A percentile compares a stretch with the other conserved stretches of the same genome.
Evolutionary conservation across 2,797 vertebrate genomes (phyloP).

Genomic region (Momotus momota): DNA sequence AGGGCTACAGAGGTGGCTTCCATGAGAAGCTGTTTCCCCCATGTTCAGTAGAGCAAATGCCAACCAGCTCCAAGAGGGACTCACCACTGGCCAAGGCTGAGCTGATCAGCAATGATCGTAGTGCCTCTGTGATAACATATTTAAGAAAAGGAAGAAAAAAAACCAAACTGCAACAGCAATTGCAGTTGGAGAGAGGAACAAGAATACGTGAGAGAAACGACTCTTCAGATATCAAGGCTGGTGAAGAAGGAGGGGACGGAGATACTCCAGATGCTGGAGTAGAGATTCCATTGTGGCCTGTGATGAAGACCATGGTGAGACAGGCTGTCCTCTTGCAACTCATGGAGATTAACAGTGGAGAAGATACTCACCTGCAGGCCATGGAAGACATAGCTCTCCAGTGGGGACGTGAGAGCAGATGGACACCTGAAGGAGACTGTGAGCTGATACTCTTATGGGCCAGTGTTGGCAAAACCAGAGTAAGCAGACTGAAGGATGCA

Average conservation of each 20-base stretch:
- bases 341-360: accelerated
- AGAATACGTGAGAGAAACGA: background rate
- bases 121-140: background rate
- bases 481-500: too few relatives aligned
- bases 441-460: too few relatives aligned
- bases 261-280: too few relatives aligned
- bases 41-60: background rate
- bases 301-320: background rate
- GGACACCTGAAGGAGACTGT: background rate
- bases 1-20: background rate
- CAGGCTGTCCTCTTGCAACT: background rate
- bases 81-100: background rate
- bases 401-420: accelerated
- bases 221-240: too few relatives aligned
- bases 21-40: background rate
- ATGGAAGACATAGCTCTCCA: background rate
- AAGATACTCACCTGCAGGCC: background rate
- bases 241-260: too few relatives aligned
- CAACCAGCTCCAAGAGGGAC: background rate
- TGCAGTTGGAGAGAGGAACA: background rate
- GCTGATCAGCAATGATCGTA: background rate
- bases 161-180: background rate
- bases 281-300: too few relatives aligned
- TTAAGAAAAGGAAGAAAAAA: background rate
- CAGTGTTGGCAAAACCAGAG: too few relatives aligned